These are phyloP conservation scores for Apis florea DNA, from an alignment of 1,140 invertebrate genomes.

Conservation along the genomic window DNA sequence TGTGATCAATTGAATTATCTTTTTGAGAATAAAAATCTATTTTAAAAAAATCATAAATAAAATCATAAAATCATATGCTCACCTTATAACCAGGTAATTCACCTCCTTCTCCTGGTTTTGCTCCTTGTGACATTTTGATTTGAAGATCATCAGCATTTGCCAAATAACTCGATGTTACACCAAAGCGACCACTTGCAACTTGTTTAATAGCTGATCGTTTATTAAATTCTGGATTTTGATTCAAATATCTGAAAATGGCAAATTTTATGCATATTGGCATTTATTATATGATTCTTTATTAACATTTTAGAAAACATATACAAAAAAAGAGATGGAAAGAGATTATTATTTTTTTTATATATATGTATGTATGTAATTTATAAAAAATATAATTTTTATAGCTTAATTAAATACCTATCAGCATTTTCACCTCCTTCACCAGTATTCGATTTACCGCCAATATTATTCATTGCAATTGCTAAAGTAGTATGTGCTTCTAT, in stretches of 20 bases:
- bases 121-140: slow-evolving; percentile 99
- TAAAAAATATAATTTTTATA: not conserved
- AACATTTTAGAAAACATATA: no score
- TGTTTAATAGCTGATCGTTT: slow-evolving; percentile 92
- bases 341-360: not conserved
- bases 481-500: slow-evolving; percentile 96
- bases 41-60: no score
- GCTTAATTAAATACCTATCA: slow-evolving; percentile 84
- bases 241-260: slow-evolving; percentile 72
- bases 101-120: slow-evolving; percentile 97
- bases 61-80: no score
- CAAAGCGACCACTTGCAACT: slow-evolving; percentile 98
- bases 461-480: slow-evolving; percentile 98
- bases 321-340: not conserved
- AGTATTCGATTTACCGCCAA: slow-evolving; percentile 98
- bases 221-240: slow-evolving; percentile 90
- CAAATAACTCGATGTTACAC: slow-evolving; percentile 97
- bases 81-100: slow-evolving; percentile 94
- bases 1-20: no score
- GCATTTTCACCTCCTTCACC: slow-evolving; percentile 97
- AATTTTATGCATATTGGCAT: not conserved
- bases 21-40: not conserved
- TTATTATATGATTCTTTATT: not conserved
- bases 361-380: not conserved
- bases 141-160: slow-evolving; percentile 98